Percentiles rank a stretch among this genome's conserved stretches.
phyloP scores from a whole-genome alignment of 2,888 invertebrate species.

The Mesoligia furuncula region DNA sequence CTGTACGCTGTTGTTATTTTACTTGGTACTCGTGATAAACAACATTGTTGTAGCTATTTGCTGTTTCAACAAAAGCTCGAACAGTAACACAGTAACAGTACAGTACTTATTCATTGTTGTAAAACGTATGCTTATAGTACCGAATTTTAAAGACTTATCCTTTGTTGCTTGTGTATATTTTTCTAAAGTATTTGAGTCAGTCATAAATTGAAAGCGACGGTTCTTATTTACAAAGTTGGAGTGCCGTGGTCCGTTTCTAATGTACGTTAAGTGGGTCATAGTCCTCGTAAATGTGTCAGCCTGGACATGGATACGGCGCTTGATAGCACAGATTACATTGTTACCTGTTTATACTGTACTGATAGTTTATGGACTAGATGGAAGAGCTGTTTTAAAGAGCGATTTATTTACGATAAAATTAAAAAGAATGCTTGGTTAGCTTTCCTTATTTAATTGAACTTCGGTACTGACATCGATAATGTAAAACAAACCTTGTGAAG shows the following conservation, averaged over 20 bases:
- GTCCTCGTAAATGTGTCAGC: constrained; percentile 53
- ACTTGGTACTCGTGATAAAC: constrained; percentile 31
- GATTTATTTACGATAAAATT: not conserved
- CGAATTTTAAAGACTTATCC: constrained; percentile 30
- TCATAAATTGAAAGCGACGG: constrained; percentile 39
- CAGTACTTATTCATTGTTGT: too few relatives aligned
- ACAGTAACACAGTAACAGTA: too few relatives aligned
- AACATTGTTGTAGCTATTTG: constrained; percentile 40
- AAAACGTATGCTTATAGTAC: too few relatives aligned
- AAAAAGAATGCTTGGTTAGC: not conserved
- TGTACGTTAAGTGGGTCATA: constrained; percentile 46
- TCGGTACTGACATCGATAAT: not conserved
- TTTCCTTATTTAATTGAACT: not conserved
- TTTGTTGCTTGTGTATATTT: constrained; percentile 43
- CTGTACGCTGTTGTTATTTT: constrained; percentile 29
- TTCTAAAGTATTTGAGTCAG: constrained; percentile 39
- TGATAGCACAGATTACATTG: constrained; percentile 44
- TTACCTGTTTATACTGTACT: constrained; percentile 35
- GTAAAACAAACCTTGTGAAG: not conserved
- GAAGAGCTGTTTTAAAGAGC: constrained; percentile 2
- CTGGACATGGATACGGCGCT: constrained; percentile 29
- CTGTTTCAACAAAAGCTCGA: constrained; percentile 31
- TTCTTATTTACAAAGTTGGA: constrained; percentile 51
- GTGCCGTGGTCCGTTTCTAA: constrained; percentile 41
- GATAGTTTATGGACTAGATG: constrained; percentile 9